Evolutionary conservation across 1,140 invertebrate species (phyloP), one percentile per base, ranked within the genome.

Genomic region (Polypedilum pembai): DNA sequence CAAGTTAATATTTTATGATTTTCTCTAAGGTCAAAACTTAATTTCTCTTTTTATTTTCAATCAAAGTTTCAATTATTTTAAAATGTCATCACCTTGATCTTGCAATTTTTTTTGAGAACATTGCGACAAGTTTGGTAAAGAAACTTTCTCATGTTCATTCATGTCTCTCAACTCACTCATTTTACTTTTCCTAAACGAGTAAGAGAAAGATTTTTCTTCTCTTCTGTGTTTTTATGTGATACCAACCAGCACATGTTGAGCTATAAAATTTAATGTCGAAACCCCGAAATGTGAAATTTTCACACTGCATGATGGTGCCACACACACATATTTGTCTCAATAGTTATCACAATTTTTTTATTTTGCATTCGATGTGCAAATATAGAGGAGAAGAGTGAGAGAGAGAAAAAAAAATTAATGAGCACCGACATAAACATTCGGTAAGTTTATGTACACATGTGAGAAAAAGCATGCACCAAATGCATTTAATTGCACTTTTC

Each of bases 401-500:
- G 41, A 10, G 41, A 8, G 15, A 45, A 45, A 45, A 56, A 56
- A n/a, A 56, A 56, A 56, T 56, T 56, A 56, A 56, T 56, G 45
- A 56, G 45, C 45, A 56, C 45, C 45, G 45, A 56, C 45, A 56
- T 56, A 56, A 56, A 56, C 45, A 56, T n/a, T 56, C 45, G 45
- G 45, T n/a, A 56, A 56, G 12, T 56, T 8, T 15, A 56, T 56
- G 45, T 56, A 56, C 45, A 56, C 45, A 56, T 56, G 45, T 56
- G 45, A n/a, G 45, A n/a, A 56, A 56, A 56, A 56, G 15, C 12
- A 56, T 10, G 65, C 65, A 69, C 65, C 65, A 18, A 69, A 69
- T 69, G 65, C 65, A 69, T 69, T 69, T 69, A 21, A 69, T 69
- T 69, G 65, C 65, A 69, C 45, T 56, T 56, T 56, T 56, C 45